A percentile compares a stretch with the other conserved stretches of the same genome.
These are phyloP conservation scores for Calidris pygmaea DNA, from an alignment of 2,113 vertebrate species.

Conservation along the genomic window DNA sequence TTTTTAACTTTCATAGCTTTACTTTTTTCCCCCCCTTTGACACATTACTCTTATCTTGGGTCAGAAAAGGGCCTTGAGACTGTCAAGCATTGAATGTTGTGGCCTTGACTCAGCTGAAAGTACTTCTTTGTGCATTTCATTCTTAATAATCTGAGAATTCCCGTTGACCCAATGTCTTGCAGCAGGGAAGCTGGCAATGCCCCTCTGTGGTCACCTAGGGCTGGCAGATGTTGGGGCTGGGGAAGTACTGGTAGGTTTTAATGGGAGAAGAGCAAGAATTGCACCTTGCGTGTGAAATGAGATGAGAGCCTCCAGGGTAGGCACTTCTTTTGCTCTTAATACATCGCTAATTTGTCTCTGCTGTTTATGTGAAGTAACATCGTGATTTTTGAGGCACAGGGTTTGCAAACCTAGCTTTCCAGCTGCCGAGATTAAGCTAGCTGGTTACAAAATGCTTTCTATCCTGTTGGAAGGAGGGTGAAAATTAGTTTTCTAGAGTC, in stretches of 20 bases:
- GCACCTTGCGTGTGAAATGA: not conserved
- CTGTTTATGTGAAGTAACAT: not conserved
- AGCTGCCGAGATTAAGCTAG: not conserved
- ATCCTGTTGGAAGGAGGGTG: not conserved
- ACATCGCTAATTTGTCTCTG: not conserved
- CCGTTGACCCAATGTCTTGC: not conserved
- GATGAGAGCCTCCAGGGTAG: not conserved
- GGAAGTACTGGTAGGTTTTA: not conserved
- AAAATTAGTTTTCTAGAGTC: not conserved
- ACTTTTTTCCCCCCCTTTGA: not conserved
- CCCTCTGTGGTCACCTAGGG: not conserved
- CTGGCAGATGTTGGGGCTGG: not conserved
- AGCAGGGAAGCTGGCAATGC: not conserved
- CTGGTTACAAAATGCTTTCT: not conserved
- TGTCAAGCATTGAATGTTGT: not conserved
- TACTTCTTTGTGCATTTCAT: not conserved
- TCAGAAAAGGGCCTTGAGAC: not conserved
- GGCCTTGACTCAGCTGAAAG: not conserved
- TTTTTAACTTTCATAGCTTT: not conserved
- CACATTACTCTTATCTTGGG: not conserved
- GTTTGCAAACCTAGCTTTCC: not conserved
- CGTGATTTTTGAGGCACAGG: not conserved
- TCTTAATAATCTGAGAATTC: not conserved
- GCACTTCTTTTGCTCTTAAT: not conserved
- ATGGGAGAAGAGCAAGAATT: not conserved